Base-by-base conservation (phyloP, 2,888 invertebrate genomes). In the Tetropium fuscum region DNA sequence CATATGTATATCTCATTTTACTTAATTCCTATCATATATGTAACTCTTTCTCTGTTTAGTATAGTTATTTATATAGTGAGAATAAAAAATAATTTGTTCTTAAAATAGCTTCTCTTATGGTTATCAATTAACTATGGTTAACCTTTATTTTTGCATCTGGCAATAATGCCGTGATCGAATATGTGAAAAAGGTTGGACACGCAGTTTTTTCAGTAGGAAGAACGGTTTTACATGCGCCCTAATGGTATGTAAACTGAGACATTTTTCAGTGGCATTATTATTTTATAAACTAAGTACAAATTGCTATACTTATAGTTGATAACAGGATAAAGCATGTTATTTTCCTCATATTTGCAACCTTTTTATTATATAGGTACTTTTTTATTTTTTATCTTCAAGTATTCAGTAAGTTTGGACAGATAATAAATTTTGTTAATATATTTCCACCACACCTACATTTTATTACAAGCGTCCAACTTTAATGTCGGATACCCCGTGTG, bases 261-360 rank as follows among this genome's bases (percentile, higher is more conserved):
- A 76, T 75, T 75, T 75, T 76, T 73, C 77, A 74, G 77, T 76
- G 75, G 77, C 77, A 69, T 68, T 71, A 74, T 75, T 75, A 73
- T 74, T 76, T 74, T 71, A 75, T 75, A 76, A 76, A 74, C 75
- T 73, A 76, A 76, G 75, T 76, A 75, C 75, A 77, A 77, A 77
- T 76, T 77, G 76, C 77, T 77, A 77, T 77, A 75, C 72, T 77
- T 77, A 77, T 64, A 66, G 65, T 63, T 69, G 75, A 75, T 76
- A 77, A 75, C 74, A 75, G 69, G 71, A 71, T 69, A 67, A 60
- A 74, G 51, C 74, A 74, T 75, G 71, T 75, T 77, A 76, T 77
- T 76, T 77, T 75, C 75, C 66, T 73, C 73, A 74, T 74, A 73
- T 75, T 76, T 74, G 76, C 74, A 64, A 73, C 72, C 74, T 75